phyloP scores from a whole-genome alignment of 2,888 invertebrate genomes.

The Mimachlamys varia region DNA sequence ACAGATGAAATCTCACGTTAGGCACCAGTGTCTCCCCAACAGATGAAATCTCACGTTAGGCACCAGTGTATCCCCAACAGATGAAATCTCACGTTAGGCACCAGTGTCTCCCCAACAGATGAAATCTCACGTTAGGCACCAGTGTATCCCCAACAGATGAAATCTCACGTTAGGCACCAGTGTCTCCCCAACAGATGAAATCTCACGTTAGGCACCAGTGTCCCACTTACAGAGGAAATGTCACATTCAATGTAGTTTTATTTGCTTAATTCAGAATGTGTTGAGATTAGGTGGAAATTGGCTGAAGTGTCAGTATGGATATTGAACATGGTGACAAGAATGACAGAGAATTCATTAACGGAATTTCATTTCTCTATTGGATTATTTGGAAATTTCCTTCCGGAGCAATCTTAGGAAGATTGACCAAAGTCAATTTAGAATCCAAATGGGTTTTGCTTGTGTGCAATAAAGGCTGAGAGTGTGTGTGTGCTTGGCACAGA shows the following conservation, averaged over 20 bases:
- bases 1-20: not conserved
- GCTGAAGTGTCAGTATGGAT: conserved; percentile 22
- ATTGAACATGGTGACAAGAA: conserved; percentile 36
- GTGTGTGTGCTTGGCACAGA: conserved; percentile 15
- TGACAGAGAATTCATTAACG: conserved; percentile 31
- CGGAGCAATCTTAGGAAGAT: conserved; percentile 36
- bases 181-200: not conserved
- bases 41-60: not conserved
- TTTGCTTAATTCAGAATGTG: conserved; percentile 13
- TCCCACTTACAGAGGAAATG: not conserved
- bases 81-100: too few relatives aligned
- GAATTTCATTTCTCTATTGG: conserved; percentile 28
- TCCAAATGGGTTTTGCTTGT: conserved; percentile 29
- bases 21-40: not conserved
- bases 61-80: not conserved
- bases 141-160: not conserved
- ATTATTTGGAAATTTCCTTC: conserved; percentile 36
- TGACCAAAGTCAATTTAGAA: conserved; percentile 32
- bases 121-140: not conserved
- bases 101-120: not conserved
- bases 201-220: not conserved
- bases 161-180: not conserved
- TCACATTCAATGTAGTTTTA: conserved; percentile 28
- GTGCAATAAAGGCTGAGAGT: not conserved
- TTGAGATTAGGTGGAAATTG: conserved; percentile 21